These are phyloP conservation scores for Zelostemma sp. DNA, from an alignment of 1,140 invertebrate genomes.

Conservation along the genomic window DNA sequence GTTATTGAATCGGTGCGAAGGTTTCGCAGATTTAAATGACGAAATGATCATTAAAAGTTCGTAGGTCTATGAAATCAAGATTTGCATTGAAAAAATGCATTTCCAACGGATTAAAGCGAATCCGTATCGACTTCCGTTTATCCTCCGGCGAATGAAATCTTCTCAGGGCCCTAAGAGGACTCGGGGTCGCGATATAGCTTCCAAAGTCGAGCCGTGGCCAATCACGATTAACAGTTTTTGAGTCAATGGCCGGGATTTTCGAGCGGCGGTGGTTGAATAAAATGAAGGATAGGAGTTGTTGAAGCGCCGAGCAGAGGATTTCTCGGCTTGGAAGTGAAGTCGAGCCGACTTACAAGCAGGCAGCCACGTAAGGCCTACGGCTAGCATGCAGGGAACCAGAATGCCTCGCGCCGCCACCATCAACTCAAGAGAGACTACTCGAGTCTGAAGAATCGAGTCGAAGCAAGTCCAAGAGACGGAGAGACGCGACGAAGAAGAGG, in stretches of 20 bases:
- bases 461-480: constrained; percentile 15
- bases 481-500: constrained; percentile 2
- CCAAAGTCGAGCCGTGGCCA: constrained; percentile 1
- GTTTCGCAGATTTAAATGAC: too few species aligned
- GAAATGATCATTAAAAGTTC: too few species aligned
- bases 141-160: too few species aligned
- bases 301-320: constrained; percentile 27
- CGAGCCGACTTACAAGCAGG: constrained; percentile 44
- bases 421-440: constrained; percentile 22
- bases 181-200: neutral
- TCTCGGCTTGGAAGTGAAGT: constrained; percentile 40
- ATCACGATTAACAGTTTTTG: constrained; percentile 14
- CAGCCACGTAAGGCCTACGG: constrained; percentile 62
- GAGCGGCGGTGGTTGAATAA: constrained; percentile 28
- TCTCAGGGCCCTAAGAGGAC: neutral
- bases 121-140: too few species aligned
- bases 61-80: too few species aligned
- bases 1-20: too few species aligned
- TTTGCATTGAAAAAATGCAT: too few species aligned
- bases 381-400: constrained; percentile 65
- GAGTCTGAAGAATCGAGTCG: constrained; percentile 50
- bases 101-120: too few species aligned
- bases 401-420: constrained; percentile 61
- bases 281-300: constrained; percentile 40
- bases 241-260: constrained; percentile 28